phyloP scores from a whole-genome alignment of 1,140 invertebrate species.

The Drosophila watanabei region DNA sequence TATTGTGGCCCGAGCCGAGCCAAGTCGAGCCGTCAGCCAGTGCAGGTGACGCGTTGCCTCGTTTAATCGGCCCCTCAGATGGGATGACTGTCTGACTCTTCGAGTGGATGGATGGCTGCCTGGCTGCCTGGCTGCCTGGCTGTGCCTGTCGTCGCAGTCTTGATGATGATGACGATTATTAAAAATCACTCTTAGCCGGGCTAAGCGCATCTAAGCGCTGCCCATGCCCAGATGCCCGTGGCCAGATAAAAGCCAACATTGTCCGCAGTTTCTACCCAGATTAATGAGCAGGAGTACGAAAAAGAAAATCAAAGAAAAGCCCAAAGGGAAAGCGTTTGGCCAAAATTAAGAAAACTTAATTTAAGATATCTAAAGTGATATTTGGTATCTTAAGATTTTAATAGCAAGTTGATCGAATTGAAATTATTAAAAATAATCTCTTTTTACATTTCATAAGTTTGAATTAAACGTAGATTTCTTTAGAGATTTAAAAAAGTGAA shows the following conservation, averaged over 20 bases:
- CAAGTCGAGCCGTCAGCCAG: not conserved
- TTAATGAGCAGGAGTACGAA: constrained; percentile 34
- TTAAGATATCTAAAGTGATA: too few species aligned
- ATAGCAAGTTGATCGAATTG: not conserved
- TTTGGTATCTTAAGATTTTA: too few species aligned
- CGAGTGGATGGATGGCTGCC: constrained; percentile 2
- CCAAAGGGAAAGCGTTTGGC: constrained; percentile 22
- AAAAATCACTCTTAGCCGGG: constrained; percentile 75
- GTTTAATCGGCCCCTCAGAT: constrained; percentile 64
- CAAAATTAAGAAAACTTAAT: not conserved
- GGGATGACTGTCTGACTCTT: constrained; percentile 8
- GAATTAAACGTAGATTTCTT: too few species aligned
- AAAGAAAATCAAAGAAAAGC: not conserved
- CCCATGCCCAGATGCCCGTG: constrained; percentile 59
- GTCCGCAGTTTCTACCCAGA: constrained; percentile 29
- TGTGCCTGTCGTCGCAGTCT: constrained; percentile 14
- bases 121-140: not conserved
- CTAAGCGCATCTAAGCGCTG: constrained; percentile 76
- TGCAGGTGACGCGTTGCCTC: constrained; percentile 67
- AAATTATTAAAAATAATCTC: too few species aligned
- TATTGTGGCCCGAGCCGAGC: constrained; percentile 26
- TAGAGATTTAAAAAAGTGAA: too few species aligned
- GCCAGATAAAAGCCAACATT: constrained; percentile 55
- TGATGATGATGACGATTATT: constrained; percentile 72
- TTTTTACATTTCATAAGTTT: too few species aligned